These are phyloP conservation scores for Sebastes iracundus DNA, from an alignment of 2,797 vertebrate genomes.

Conservation along the genomic window DNA sequence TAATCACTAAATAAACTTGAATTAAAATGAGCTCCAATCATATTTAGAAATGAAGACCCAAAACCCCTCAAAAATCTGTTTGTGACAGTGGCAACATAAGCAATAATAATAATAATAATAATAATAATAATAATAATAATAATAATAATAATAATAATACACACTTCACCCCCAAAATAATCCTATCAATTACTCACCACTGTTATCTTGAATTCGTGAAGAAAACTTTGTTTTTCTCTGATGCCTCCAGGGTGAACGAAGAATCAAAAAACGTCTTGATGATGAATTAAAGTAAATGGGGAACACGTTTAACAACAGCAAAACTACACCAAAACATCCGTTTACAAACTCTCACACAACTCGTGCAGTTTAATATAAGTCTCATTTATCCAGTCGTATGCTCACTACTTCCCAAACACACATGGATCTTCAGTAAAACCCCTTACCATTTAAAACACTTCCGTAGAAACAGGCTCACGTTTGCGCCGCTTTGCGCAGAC, in stretches of 20 bases:
- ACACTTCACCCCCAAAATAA: not conserved
- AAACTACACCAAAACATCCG: not conserved
- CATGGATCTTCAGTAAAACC: not conserved
- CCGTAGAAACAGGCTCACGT: too few relatives aligned
- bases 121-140: too few relatives aligned
- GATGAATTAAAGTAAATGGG: not conserved
- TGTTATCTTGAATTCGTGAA: not conserved
- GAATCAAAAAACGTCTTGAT: not conserved
- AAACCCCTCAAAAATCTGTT: too few relatives aligned
- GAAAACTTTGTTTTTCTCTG: not conserved
- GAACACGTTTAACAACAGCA: not conserved
- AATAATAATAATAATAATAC: too few relatives aligned
- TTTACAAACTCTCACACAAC: not conserved
- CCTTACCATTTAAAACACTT: not conserved
- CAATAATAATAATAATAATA: too few relatives aligned
- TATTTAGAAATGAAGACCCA: too few relatives aligned
- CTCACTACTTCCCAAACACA: not conserved
- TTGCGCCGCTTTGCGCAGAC: too few relatives aligned
- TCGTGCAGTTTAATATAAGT: not conserved
- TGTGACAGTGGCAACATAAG: too few relatives aligned
- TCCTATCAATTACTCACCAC: not conserved
- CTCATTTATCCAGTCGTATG: not conserved
- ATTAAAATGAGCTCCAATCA: too few relatives aligned
- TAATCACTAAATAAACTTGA: too few relatives aligned
- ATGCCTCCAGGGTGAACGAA: not conserved